A percentile compares a stretch with the other conserved stretches of the same genome.
phyloP scores from a whole-genome alignment of 2,113 vertebrate species.

The Haemorhous mexicanus region DNA sequence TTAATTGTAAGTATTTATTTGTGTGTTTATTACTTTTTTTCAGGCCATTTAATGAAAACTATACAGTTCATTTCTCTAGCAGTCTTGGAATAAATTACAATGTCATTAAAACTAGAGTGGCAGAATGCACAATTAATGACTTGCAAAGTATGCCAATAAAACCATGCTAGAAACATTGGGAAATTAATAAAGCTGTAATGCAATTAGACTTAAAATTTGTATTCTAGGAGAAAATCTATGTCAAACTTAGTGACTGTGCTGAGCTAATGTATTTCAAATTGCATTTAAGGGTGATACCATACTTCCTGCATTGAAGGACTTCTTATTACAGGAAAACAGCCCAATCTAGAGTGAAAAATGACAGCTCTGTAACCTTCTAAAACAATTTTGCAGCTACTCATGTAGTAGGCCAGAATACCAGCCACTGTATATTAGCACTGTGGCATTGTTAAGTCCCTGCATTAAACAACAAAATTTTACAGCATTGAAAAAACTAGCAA shows the following conservation, averaged over 20 bases:
- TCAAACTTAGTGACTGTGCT: neutral
- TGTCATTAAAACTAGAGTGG: conserved; percentile 35
- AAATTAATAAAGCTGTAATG: conserved; percentile 20
- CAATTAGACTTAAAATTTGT: neutral
- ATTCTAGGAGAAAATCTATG: neutral
- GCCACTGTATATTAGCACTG: neutral
- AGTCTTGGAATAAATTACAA: conserved; percentile 62
- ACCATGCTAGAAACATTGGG: neutral
- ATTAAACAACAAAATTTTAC: neutral
- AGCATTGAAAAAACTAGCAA: neutral
- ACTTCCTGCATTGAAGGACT: neutral
- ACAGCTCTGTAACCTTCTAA: neutral
- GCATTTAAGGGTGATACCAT: neutral
- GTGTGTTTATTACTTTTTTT: conserved; percentile 62
- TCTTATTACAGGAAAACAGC: neutral
- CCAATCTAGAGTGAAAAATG: neutral
- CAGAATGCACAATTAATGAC: conserved; percentile 61
- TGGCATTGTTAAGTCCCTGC: neutral
- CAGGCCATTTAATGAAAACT: conserved; percentile 43
- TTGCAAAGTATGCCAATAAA: conserved; percentile 61
- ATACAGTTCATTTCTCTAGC: conserved; percentile 58
- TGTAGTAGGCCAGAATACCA: neutral
- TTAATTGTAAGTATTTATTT: conserved; percentile 52
- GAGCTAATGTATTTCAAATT: neutral
- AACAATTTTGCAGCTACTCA: neutral